Conservation (phyloP, 2,797 vertebrate genomes). For the Thunnus albacares region DNA sequence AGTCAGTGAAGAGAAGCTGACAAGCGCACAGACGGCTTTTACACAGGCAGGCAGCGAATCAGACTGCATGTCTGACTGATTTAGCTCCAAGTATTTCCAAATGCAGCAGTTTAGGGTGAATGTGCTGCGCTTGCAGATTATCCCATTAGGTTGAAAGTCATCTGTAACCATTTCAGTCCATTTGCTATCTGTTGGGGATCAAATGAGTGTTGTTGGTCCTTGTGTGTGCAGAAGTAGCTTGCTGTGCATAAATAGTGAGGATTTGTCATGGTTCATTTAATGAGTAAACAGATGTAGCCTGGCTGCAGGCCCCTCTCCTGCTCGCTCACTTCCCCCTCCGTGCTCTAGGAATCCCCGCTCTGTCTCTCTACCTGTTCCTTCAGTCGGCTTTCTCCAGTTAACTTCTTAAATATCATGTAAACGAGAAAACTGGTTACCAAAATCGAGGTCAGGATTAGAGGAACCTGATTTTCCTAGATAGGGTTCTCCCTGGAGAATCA, state of each 20-base stretch:
- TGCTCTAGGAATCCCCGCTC: background rate
- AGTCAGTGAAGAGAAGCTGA: constrained; percentile 25
- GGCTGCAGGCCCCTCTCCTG: constrained; percentile 16
- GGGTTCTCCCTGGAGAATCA: background rate
- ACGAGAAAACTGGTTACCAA: background rate
- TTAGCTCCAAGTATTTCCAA: constrained; percentile 20
- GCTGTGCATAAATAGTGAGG: constrained; percentile 17
- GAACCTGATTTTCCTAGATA: background rate
- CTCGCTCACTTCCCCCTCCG: background rate
- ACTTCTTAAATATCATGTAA: background rate
- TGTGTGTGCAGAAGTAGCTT: background rate
- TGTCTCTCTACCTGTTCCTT: background rate
- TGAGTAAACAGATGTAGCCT: constrained; percentile 40
- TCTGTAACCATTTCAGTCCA: constrained; percentile 35
- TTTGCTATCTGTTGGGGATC: constrained; percentile 31
- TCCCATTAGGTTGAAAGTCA: constrained; percentile 26
- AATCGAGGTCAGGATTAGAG: background rate
- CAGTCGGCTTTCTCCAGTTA: background rate
- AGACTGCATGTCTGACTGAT: constrained; percentile 7
- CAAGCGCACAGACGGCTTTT: constrained; percentile 4
- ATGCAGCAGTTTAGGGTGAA: constrained; percentile 28
- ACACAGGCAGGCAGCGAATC: constrained; percentile 17
- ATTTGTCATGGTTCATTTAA: constrained; percentile 49
- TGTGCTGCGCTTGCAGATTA: constrained; percentile 46
- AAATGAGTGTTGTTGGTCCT: constrained; percentile 19